A percentile compares a stretch with the other conserved stretches of the same genome.
Conservation (phyloP, 2,888 invertebrate genomes). For the Callimorpha dominula region DNA sequence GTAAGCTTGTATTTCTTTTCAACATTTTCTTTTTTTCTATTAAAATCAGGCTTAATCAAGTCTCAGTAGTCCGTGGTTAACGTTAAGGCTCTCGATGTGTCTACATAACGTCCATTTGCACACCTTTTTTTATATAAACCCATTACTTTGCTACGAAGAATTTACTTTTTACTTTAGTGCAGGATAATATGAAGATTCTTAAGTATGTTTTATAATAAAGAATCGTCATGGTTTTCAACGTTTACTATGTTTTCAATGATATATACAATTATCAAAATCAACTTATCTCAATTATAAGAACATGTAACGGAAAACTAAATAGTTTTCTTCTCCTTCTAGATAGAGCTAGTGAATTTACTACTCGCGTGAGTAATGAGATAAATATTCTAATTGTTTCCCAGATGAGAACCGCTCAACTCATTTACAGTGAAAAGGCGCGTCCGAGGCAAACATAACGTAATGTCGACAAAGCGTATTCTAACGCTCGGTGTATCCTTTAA, state of each 20-base stretch:
- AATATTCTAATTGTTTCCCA: slow-evolving; percentile 49
- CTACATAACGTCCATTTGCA: slow-evolving; percentile 4
- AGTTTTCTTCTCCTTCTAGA: slow-evolving; percentile 5
- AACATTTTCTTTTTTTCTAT: neutral
- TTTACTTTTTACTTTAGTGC: neutral
- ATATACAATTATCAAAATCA: neutral
- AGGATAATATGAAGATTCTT: neutral
- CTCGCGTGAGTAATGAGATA: slow-evolving; percentile 43
- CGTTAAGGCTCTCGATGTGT: neutral
- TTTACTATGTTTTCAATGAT: neutral
- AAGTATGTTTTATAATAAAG: neutral
- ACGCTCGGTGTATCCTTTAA: slow-evolving; percentile 65
- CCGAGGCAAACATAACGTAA: slow-evolving; percentile 60
- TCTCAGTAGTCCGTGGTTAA: neutral
- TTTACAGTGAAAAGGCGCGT: slow-evolving; percentile 56
- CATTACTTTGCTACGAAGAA: slow-evolving; percentile 18
- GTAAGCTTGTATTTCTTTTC: neutral
- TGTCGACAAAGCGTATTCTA: slow-evolving; percentile 70
- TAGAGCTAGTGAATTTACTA: slow-evolving; percentile 21
- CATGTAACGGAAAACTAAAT: neutral
- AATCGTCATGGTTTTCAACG: neutral
- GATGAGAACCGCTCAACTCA: slow-evolving; percentile 35
- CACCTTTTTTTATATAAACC: slow-evolving; percentile 25
- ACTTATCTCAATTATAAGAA: neutral
- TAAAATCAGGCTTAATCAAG: neutral